A percentile compares a stretch with the other conserved stretches of the same genome.
These are phyloP conservation scores for Napeogenes inachia DNA, from an alignment of 2,888 invertebrate genomes.

Conservation along the genomic window DNA sequence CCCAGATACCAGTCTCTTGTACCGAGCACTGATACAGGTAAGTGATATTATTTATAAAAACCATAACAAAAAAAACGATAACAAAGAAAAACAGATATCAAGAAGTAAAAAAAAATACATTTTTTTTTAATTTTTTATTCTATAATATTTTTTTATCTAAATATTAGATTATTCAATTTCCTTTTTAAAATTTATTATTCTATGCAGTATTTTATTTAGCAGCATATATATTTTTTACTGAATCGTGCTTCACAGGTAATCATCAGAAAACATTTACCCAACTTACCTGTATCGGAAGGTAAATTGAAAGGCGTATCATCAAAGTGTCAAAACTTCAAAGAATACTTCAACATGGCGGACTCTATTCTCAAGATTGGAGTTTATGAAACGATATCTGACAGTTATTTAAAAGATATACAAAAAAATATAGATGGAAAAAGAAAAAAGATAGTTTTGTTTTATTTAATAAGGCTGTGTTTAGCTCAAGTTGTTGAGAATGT, in stretches of 20 bases:
- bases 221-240: neutral
- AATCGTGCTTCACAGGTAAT: conserved; percentile 52
- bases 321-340: conserved; percentile 79
- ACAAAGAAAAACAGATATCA: no score
- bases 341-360: conserved; percentile 84
- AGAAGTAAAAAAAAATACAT: no score
- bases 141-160: no score
- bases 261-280: conserved; percentile 50
- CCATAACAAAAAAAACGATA: no score
- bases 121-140: no score
- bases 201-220: no score
- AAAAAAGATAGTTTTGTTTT: conserved; percentile 83
- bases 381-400: conserved; percentile 54
- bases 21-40: conserved; percentile 86
- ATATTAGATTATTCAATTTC: no score
- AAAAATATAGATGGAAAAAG: conserved; percentile 52
- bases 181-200: no score
- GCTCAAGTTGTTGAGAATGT: conserved; percentile 89
- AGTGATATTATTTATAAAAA: conserved; percentile 4
- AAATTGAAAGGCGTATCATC: conserved; percentile 80
- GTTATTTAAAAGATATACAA: conserved; percentile 42
- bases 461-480: conserved; percentile 84
- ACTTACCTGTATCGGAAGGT: conserved; percentile 52
- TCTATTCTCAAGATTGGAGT: conserved; percentile 77
- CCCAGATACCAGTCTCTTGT: conserved; percentile 82